Conservation (phyloP, 1,140 invertebrate genomes). For the Dolichoris vasculosae region DNA sequence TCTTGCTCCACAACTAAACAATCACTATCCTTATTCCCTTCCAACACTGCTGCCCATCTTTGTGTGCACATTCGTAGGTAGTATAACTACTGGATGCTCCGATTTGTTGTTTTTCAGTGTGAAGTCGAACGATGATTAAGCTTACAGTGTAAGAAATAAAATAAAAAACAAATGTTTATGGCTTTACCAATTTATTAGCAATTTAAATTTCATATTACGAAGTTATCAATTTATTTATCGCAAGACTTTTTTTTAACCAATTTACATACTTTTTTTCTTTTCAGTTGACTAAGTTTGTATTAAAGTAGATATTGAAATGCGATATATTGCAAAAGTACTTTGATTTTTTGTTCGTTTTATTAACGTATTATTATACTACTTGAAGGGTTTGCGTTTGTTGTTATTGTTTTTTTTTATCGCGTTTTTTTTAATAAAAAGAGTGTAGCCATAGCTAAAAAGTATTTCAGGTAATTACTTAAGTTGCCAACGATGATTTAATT, state of each 20-base stretch:
- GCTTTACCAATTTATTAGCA: not conserved
- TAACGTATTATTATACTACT: too few species aligned
- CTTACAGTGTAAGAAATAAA: not conserved
- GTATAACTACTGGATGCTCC: not conserved
- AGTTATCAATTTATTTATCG: not conserved
- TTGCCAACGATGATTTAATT: too few species aligned
- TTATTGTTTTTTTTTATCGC: too few species aligned
- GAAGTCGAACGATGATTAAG: not conserved
- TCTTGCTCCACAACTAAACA: not conserved
- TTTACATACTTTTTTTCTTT: too few species aligned
- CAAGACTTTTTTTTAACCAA: not conserved
- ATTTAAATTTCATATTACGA: not conserved
- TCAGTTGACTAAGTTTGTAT: too few species aligned
- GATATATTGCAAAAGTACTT: too few species aligned
- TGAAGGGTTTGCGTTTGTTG: too few species aligned
- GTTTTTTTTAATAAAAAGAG: too few species aligned
- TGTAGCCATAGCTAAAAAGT: too few species aligned
- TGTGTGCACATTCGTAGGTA: not conserved
- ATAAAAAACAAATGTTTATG: not conserved
- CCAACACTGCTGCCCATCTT: not conserved
- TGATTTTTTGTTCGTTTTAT: too few species aligned
- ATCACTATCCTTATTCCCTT: not conserved
- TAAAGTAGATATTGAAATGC: too few species aligned
- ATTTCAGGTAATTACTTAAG: too few species aligned
- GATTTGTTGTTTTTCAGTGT: not conserved